A percentile compares a stretch with the other conserved stretches of the same genome.
These are phyloP conservation scores for Mythimna albipuncta DNA, from an alignment of 2,888 invertebrate species.

Conservation along the genomic window DNA sequence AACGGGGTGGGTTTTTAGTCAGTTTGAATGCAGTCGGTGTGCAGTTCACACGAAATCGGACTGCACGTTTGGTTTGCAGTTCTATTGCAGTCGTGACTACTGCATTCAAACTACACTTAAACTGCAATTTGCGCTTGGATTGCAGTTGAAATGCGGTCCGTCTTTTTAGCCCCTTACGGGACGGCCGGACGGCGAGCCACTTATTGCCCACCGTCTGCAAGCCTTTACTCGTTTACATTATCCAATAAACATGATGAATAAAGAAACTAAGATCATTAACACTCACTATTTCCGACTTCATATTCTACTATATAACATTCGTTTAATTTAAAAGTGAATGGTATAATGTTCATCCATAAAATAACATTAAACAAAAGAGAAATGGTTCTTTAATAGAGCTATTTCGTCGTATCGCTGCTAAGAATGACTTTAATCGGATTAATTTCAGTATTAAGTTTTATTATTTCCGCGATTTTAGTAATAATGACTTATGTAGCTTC, in stretches of 20 bases:
- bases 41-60: no score
- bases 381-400: constrained; percentile 14
- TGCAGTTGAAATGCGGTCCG: no score
- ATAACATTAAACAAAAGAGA: constrained; percentile 28
- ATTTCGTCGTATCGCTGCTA: background rate
- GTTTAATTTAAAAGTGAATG: constrained; percentile 31
- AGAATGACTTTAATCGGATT: constrained; percentile 18
- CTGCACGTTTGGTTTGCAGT: no score
- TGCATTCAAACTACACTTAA: no score
- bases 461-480: constrained; percentile 35
- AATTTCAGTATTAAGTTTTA: constrained; percentile 23
- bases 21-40: no score
- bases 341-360: constrained; percentile 22
- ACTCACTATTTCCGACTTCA: constrained; percentile 7
- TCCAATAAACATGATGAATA: background rate
- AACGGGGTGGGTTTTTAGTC: no score
- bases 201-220: no score
- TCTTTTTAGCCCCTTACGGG: no score
- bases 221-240: background rate
- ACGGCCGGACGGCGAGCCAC: no score
- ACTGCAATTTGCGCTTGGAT: no score
- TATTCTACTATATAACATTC: constrained; percentile 1
- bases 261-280: background rate
- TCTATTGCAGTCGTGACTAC: no score
- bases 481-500: background rate